Base-by-base conservation (phyloP, 2,113 vertebrate genomes). In the Ariopsis seemanni region DNA sequence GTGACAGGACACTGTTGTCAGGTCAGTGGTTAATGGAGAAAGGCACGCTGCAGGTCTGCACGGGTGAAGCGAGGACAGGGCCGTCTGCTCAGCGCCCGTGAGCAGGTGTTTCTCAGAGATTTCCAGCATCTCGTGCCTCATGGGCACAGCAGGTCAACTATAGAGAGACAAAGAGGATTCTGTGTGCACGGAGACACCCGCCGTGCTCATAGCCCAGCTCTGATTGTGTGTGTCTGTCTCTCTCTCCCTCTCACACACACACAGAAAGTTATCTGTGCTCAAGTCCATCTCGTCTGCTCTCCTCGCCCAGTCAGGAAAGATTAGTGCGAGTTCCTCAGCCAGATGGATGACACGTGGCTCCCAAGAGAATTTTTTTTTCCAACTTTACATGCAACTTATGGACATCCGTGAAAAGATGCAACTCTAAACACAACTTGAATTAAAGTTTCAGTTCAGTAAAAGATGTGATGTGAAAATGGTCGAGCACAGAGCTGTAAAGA, bases 101-200 rank as follows among this genome's bases (percentile, higher is more conserved):
- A 89, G 89, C 89, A 89, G 86, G 89, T 89, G 89, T 80, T 82
- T 77, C 83, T 34, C 52, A 22, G 69, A 82, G 83, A 65, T 86
- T 58, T 81, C 55, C 60, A 81, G 77, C 71, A 60, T 81, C 55
- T 58, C 42, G 79, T 81, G 79, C 57, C 22, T 58, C 52, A 85
- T 74, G 87, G 77, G 58, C 79, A 75, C 79, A 89, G 85, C 65
- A 82, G 84, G 82, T 88, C 89, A 72, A 83, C 83, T 85, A 89
- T 89, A 82, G 86, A 78, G 52, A 82, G 83, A 89, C 89, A 89
- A 89, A 89, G 87, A 85, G 83, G 83, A 78, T 87, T 89, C 89
- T 78, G 77, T 55, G 60, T 63, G 69, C 78, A 9, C 77, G 30
- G 78, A 87, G 87, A 85, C 75, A n/a, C 65, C 67, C 11, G 80